These are phyloP conservation scores for Drosophila dunni DNA, from an alignment of 1,140 invertebrate genomes.

Conservation along the genomic window DNA sequence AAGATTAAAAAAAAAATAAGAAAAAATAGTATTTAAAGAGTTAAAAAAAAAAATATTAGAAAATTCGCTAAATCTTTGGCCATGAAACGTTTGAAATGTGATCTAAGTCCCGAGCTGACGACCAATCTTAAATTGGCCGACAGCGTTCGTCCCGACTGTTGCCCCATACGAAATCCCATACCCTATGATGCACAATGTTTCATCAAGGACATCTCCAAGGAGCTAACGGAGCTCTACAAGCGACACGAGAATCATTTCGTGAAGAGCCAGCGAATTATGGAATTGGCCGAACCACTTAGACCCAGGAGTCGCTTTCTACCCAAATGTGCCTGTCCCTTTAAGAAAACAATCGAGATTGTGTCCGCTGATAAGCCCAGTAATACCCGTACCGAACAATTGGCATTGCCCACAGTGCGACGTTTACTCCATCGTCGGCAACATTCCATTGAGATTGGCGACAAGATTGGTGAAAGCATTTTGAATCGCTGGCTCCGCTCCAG, in stretches of 20 bases:
- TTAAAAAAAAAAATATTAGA: slow-evolving; percentile 7
- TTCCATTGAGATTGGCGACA: slow-evolving; percentile 45
- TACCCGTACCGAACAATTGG: slow-evolving; percentile 74
- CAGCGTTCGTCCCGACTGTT: slow-evolving; percentile 66
- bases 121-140: slow-evolving; percentile 51
- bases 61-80: slow-evolving; percentile 17
- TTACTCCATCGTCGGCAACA: slow-evolving; percentile 35
- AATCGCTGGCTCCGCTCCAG: slow-evolving; percentile 73
- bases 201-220: slow-evolving; percentile 53
- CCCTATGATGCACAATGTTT: slow-evolving; percentile 67
- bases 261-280: slow-evolving; percentile 55
- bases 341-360: slow-evolving; percentile 65
- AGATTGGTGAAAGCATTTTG: slow-evolving; percentile 58
- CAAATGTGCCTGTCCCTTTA: slow-evolving; percentile 66
- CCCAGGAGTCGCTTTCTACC: slow-evolving; percentile 52
- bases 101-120: slow-evolving; percentile 55
- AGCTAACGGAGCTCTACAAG: slow-evolving; percentile 43
- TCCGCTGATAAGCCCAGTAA: slow-evolving; percentile 42
- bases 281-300: slow-evolving; percentile 53
- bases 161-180: slow-evolving; percentile 45
- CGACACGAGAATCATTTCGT: slow-evolving; percentile 55
- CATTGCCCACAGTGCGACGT: slow-evolving; percentile 58
- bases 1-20: slow-evolving; percentile 16
- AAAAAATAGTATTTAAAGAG: background rate
- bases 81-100: slow-evolving; percentile 51